phyloP scores from a whole-genome alignment of 1,140 invertebrate genomes.

The Drosophila bipectinata region DNA sequence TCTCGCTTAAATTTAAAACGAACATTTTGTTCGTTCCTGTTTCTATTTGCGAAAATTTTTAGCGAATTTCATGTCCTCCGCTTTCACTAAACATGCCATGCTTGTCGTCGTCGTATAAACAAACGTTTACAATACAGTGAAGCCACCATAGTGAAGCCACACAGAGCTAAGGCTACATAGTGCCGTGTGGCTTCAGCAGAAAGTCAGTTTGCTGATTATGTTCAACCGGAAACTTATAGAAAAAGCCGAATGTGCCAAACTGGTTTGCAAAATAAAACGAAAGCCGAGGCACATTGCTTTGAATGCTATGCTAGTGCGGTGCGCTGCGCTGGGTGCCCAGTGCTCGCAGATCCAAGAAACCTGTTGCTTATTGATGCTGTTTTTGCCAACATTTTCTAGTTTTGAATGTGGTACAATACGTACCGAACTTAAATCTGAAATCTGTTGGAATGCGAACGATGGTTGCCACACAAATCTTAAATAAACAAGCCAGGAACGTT shows the following conservation, averaged over 20 bases:
- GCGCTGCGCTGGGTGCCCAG: conserved; percentile 6
- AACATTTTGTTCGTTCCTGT: conserved; percentile 33
- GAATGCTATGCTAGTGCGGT: conserved; percentile 14
- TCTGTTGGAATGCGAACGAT: conserved; percentile 59
- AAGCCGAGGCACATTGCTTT: conserved; percentile 51
- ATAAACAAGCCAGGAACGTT: conserved; percentile 41
- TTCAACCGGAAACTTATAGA: conserved; percentile 61
- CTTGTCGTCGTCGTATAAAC: conserved; percentile 22
- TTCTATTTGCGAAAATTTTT: conserved; percentile 16
- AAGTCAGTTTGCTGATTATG: conserved; percentile 56
- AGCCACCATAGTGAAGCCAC: conserved; percentile 9
- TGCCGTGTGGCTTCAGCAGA: conserved; percentile 23
- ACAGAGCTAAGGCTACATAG: neutral
- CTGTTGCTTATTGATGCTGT: conserved; percentile 64
- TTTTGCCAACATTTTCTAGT: conserved; percentile 58
- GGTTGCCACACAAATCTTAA: conserved; percentile 52
- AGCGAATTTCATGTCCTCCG: conserved; percentile 23
- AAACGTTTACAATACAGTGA: conserved; percentile 24
- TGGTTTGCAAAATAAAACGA: conserved; percentile 58
- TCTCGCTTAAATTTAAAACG: conserved; percentile 24
- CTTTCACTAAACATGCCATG: conserved; percentile 42
- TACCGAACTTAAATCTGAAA: conserved; percentile 60
- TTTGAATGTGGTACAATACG: conserved; percentile 65
- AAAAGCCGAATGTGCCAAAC: conserved; percentile 61
- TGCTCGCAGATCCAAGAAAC: conserved; percentile 57